Percentiles rank a stretch among this genome's conserved stretches.
Conservation (phyloP, 2,888 invertebrate genomes). For the Melieria omissa region DNA sequence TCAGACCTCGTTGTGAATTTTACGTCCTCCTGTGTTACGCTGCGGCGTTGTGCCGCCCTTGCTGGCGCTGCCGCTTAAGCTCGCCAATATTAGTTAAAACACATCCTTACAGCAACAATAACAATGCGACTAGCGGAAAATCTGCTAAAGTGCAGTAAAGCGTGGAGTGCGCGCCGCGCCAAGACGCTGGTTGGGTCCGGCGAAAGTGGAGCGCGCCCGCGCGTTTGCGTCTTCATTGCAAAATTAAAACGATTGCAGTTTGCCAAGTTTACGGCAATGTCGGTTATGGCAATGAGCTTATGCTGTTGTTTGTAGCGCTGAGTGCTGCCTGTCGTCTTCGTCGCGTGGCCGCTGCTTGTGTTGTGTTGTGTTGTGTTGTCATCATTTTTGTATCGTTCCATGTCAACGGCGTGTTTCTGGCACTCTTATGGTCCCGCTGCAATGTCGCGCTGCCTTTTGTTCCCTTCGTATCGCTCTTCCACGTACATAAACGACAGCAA, state of each 20-base stretch:
- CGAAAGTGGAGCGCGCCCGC: neutral
- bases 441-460: no score
- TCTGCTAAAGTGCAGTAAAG: neutral
- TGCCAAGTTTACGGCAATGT: constrained; percentile 52
- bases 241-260: constrained; percentile 61
- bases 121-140: no score
- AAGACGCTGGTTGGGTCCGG: neutral
- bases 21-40: neutral
- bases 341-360: no score
- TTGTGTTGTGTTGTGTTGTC: neutral
- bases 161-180: neutral
- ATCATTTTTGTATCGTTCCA: neutral
- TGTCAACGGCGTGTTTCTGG: neutral
- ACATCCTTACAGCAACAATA: neutral
- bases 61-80: neutral
- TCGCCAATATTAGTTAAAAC: constrained; percentile 21
- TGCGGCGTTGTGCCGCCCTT: neutral
- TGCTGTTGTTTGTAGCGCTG: no score
- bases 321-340: no score
- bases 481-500: no score
- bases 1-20: neutral
- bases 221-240: constrained; percentile 53
- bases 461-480: no score
- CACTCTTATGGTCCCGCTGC: neutral
- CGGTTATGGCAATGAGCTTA: no score